Base-by-base conservation (phyloP, 1,140 invertebrate species). In the Zaprionus lachaisei region DNA sequence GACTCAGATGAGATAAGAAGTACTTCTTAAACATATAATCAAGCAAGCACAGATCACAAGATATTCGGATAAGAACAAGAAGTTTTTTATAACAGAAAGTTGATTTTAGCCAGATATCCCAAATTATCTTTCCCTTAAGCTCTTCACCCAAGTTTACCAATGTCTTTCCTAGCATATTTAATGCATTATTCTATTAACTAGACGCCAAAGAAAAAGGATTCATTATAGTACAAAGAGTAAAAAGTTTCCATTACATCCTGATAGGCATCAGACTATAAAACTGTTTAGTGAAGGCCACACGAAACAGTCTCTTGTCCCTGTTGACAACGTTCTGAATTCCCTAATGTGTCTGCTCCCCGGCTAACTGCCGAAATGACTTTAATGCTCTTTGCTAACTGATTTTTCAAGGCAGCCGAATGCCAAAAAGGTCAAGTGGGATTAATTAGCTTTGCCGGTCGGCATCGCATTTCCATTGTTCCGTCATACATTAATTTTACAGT, bases 371-470 rank as follows among this genome's bases (percentile, higher is more conserved):
- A 64, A 60, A 22, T 44, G 28, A 15, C 49, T 66, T 41, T 24
- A 17, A 47, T 47, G 28, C 26, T 41, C 15, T 56, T 55, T 38
- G 37, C 37, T 62, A 67, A 77, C 44, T 72, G 58, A 67, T 72
- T 77, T 77, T 77, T 67, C 20, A 57, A 68, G 49, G 58, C 64
- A 63, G 28, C 51, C 9, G 34, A 78, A 64, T 44, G 54, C 17
- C 34, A 73, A 74, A 64, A 73, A 69, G 76, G 71, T 78, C 71
- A 74, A 64, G 41, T 74, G 71, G 75, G 60, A 78, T 69, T 78
- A 78, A 78, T 74, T 69, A 78, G 54, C 63, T 69, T 58, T 68
- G 49, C 37, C 37, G 47, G 47, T 51, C 34, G n/a, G 61, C 57
- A 66, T 65, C n/a, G 9, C 61, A n/a, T 51, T 63, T 20, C 38